phyloP scores from a whole-genome alignment of 2,797 vertebrate genomes.

The Siniperca scherzeri region DNA sequence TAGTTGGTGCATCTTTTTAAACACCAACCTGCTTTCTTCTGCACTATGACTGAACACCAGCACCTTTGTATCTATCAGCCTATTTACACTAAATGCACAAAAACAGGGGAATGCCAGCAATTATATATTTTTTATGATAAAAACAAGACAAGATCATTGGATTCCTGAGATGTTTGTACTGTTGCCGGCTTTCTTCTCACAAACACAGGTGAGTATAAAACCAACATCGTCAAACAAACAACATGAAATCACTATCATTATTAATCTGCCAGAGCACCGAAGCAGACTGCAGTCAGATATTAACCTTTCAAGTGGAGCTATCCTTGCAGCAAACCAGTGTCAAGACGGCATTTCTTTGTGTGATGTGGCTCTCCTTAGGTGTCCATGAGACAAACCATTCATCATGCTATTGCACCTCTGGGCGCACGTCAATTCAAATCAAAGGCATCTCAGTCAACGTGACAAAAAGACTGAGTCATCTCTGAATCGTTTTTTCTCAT shows the following conservation, averaged over 20 bases:
- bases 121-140: background rate
- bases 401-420: slow-evolving; percentile 21
- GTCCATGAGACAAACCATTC: background rate
- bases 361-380: slow-evolving; percentile 10
- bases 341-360: background rate
- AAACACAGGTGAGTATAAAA: slow-evolving; percentile 1
- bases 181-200: background rate
- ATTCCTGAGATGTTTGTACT: slow-evolving; percentile 1
- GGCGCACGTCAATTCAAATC: slow-evolving; percentile 42
- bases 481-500: slow-evolving; percentile 31
- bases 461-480: slow-evolving; percentile 48
- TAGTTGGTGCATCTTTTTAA: slow-evolving; percentile 7
- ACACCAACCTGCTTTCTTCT: background rate
- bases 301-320: background rate
- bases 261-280: slow-evolving; percentile 1
- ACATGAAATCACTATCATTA: background rate
- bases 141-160: background rate
- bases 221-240: slow-evolving; percentile 36
- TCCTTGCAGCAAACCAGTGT: slow-evolving; percentile 2
- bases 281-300: slow-evolving; percentile 10
- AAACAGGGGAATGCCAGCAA: background rate
- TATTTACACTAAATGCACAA: background rate
- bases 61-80: background rate
- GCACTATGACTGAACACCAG: background rate
- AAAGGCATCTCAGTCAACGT: slow-evolving; percentile 18